These are phyloP conservation scores for Contarinia nasturtii DNA, from an alignment of 1,140 invertebrate species.

Conservation along the genomic window DNA sequence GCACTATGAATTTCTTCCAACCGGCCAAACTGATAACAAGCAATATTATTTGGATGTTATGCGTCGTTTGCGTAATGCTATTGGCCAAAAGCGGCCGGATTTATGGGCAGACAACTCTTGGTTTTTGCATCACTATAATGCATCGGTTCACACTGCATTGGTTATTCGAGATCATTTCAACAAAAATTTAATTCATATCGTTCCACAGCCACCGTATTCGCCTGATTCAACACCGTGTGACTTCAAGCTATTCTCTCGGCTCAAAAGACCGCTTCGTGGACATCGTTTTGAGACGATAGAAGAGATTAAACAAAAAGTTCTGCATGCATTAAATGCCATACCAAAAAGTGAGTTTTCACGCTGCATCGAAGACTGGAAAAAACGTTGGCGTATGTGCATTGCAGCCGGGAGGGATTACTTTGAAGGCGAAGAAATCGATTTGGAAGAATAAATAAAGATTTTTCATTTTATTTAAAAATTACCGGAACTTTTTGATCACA, in stretches of 20 bases:
- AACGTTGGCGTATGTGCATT: too few species aligned
- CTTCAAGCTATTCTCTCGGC: conserved; percentile 11
- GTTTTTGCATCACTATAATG: conserved; percentile 17
- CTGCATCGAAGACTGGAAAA: not conserved
- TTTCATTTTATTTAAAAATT: too few species aligned
- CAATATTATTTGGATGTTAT: too few species aligned
- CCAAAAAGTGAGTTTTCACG: conserved; percentile 3
- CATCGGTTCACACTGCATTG: too few species aligned
- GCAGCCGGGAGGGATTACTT: too few species aligned
- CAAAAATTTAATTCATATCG: conserved; percentile 9
- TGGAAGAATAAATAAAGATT: too few species aligned
- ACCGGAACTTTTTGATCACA: too few species aligned
- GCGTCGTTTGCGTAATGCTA: too few species aligned
- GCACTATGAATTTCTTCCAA: too few species aligned
- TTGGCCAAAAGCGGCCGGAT: conserved; percentile 4
- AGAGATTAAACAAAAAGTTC: conserved; percentile 8
- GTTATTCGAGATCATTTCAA: conserved; percentile 9
- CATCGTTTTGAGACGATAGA: too few species aligned
- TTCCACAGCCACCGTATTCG: conserved; percentile 14
- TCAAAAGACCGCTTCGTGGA: conserved; percentile 12
- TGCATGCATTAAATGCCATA: conserved; percentile 3
- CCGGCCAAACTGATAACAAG: too few species aligned
- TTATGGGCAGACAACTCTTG: conserved; percentile 3
- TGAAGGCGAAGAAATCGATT: too few species aligned
- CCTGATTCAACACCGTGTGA: conserved; percentile 11